phyloP scores from a whole-genome alignment of 2,113 vertebrate genomes.

The Zapornia atra region DNA sequence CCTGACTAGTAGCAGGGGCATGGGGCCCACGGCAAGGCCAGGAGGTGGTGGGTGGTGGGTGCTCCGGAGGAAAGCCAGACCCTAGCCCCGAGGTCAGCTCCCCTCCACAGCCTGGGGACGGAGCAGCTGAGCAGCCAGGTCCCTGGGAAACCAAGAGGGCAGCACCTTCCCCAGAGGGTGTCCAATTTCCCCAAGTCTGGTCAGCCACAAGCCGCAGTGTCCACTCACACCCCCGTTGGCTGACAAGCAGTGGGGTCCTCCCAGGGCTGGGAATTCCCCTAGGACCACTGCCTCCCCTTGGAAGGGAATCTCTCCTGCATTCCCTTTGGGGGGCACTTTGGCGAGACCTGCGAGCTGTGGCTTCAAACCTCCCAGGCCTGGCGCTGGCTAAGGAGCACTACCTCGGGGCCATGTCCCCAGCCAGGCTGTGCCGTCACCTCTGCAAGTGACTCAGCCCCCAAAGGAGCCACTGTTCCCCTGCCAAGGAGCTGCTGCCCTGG shows the following conservation, averaged over 20 bases:
- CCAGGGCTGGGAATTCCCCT: not conserved
- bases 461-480: not conserved
- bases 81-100: not conserved
- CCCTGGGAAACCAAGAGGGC: slow-evolving; percentile 32
- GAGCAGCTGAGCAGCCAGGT: not conserved
- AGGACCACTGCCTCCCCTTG: fast-evolving
- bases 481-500: not conserved
- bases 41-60: not conserved
- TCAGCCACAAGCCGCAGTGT: not conserved
- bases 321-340: not conserved
- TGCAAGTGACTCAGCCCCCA: slow-evolving; percentile 1
- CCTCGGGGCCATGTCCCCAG: not conserved
- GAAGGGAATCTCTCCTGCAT: not conserved
- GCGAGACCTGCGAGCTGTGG: not conserved
- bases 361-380: not conserved
- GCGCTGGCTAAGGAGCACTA: not conserved
- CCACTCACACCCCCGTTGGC: not conserved
- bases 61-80: slow-evolving; percentile 34
- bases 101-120: not conserved
- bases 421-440: not conserved
- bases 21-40: fast-evolving
- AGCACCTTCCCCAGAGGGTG: not conserved
- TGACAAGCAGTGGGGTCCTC: not conserved
- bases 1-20: not conserved
- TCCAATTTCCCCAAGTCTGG: not conserved